These are phyloP conservation scores for Ptilodon capucinus DNA, from an alignment of 2,888 invertebrate genomes.

Conservation along the genomic window DNA sequence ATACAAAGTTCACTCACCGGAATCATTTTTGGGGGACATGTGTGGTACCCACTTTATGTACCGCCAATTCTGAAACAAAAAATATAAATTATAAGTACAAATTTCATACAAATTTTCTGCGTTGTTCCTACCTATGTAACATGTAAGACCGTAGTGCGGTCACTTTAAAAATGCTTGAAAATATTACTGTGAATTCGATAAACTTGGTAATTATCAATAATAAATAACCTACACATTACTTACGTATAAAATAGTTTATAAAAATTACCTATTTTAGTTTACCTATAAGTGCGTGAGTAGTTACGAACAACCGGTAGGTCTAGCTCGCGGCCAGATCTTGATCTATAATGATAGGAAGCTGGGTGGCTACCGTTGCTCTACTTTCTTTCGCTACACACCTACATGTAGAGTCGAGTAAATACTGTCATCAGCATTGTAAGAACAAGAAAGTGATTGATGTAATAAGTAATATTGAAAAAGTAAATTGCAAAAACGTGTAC, in stretches of 20 bases:
- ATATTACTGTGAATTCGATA: too few species aligned
- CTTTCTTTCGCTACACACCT: conserved; percentile 41
- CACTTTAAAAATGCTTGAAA: too few species aligned
- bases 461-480: too few species aligned
- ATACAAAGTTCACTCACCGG: conserved; percentile 57
- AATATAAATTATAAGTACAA: too few species aligned
- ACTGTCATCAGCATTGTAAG: conserved; percentile 10
- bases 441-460: not conserved
- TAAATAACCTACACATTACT: too few species aligned
- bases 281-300: not conserved
- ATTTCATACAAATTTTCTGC: too few species aligned
- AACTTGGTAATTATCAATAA: too few species aligned
- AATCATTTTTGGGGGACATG: conserved; percentile 78
- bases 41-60: conserved; percentile 54
- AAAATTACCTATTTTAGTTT: not conserved
- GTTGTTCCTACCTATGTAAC: too few species aligned
- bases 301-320: conserved; percentile 40
- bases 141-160: too few species aligned
- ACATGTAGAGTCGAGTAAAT: conserved; percentile 7
- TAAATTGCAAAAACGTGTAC: too few species aligned
- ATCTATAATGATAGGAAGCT: conserved; percentile 52
- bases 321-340: conserved; percentile 42
- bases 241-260: too few species aligned
- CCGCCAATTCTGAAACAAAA: conserved; percentile 57
- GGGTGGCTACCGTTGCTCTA: conserved; percentile 53